Evolutionary conservation across 2,113 vertebrate genomes (phyloP).

Genomic region (Trichomycterus rosablanca): DNA sequence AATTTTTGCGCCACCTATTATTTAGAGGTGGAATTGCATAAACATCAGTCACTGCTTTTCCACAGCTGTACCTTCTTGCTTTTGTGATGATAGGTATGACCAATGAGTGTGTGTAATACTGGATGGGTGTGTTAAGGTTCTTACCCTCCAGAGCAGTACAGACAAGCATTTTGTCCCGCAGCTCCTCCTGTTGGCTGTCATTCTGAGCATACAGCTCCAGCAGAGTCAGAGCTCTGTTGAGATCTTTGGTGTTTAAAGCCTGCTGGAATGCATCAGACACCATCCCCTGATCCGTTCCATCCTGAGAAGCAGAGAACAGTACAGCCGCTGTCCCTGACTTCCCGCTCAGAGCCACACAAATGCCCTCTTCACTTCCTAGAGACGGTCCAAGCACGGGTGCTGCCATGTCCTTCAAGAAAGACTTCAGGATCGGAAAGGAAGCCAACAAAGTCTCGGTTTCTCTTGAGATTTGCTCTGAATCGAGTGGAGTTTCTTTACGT

Average conservation of each 20-base stretch:
- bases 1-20: no score
- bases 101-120: no score
- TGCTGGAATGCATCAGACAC: conserved; percentile 77
- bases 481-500: conserved; percentile 74
- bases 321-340: conserved; percentile 64
- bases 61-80: no score
- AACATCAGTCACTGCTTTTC: no score
- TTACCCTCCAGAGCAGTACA: conserved; percentile 81
- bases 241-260: conserved; percentile 70
- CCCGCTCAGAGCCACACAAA: conserved; percentile 71
- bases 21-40: no score
- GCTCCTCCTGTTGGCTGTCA: conserved; percentile 61
- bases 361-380: conserved; percentile 50
- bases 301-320: conserved; percentile 80
- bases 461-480: conserved; percentile 77
- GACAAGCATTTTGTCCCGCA: conserved; percentile 80
- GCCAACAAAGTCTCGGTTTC: conserved; percentile 80
- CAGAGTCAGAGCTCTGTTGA: conserved; percentile 74
- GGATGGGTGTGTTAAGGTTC: conserved; percentile 1
- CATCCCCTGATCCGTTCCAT: conserved; percentile 59
- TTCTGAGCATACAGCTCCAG: conserved; percentile 75
- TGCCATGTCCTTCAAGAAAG: conserved; percentile 74
- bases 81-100: no score
- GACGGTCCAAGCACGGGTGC: conserved; percentile 65
- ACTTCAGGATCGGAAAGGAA: conserved; percentile 76